Evolutionary conservation across 2,888 invertebrate species (phyloP), one percentile per base, ranked within the genome.

Genomic region (Erebia palarica): DNA sequence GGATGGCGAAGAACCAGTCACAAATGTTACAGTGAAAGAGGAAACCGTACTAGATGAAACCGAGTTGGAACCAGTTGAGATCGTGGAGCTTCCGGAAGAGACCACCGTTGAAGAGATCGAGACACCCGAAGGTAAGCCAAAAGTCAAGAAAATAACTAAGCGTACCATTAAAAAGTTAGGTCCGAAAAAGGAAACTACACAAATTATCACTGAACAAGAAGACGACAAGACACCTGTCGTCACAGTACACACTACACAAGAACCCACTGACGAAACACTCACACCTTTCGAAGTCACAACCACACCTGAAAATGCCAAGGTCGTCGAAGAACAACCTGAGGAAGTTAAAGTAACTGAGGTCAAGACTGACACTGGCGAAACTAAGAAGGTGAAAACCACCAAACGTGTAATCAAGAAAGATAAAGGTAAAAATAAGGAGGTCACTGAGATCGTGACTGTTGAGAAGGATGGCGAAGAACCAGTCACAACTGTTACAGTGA

Each of bases 221-320:
- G 79, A 92, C 82, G 81, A 90, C 82, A 89, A 90, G 67, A 44
- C 80, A 61, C 79, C 85, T 14, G 73, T 84, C 64, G 78, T 82
- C 57, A 78, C 81, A 65, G 55, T 71, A 63, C 73, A 74, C 65
- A 70, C 67, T 49, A 73, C 73, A 10, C 69, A 76, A 53, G 72
- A 76, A 66, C 18, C 65, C 27, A 57, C 65, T 5, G 78, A 79
- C 11, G 76, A 80, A 8, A 74, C 73, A 14, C 71, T 68, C 9
- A 75, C 75, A 73, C 77, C 73, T 58, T 68, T 74, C 1, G 55
- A 53, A 63, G 63, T 73, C 13, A 49, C 55, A 55, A 82, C 75
- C 73, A 53, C 36, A 55, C 65, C 51, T 7, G 65, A 36, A 3
- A 53, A 16, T 11, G 65, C 65, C 3, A 61, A 42, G 16, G 53